Conservation (phyloP, 2,888 invertebrate species). For the Eupithecia subfuscata region DNA sequence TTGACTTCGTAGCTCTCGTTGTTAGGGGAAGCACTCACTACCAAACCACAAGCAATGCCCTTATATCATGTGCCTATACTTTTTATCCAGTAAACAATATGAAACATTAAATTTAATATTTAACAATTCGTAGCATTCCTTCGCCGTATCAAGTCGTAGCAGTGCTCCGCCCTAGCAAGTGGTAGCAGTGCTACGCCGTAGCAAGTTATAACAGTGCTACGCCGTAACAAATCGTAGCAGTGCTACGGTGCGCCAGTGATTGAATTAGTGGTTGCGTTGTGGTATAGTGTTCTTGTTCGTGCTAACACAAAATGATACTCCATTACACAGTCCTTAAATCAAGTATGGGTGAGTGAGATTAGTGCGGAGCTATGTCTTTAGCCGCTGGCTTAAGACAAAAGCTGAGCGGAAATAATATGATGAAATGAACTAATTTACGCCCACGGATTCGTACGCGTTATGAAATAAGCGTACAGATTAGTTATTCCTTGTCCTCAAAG, state of each 20-base stretch:
- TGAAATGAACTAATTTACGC: neutral
- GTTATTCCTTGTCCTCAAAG: neutral
- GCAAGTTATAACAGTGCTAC: slow-evolving; percentile 19
- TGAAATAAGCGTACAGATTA: neutral
- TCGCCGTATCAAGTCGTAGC: neutral
- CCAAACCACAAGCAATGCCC: no score
- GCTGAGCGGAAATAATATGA: neutral
- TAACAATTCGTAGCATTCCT: neutral
- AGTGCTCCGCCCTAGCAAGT: neutral
- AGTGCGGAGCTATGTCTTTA: slow-evolving; percentile 3
- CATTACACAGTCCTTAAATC: slow-evolving; percentile 12
- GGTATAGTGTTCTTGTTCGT: slow-evolving; percentile 11
- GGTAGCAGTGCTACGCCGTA: neutral
- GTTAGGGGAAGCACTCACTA: no score
- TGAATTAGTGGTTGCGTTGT: slow-evolving; percentile 24
- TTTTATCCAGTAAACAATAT: no score
- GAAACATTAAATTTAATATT: no score
- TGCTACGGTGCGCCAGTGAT: neutral
- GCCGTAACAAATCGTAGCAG: slow-evolving; percentile 12
- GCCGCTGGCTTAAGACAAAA: neutral
- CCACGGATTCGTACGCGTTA: neutral
- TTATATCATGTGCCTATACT: no score
- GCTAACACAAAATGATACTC: slow-evolving; percentile 25
- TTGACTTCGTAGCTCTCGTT: no score
- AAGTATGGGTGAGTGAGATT: slow-evolving; percentile 4